phyloP scores from a whole-genome alignment of 2,797 vertebrate genomes.

The Xyrichtys novacula region DNA sequence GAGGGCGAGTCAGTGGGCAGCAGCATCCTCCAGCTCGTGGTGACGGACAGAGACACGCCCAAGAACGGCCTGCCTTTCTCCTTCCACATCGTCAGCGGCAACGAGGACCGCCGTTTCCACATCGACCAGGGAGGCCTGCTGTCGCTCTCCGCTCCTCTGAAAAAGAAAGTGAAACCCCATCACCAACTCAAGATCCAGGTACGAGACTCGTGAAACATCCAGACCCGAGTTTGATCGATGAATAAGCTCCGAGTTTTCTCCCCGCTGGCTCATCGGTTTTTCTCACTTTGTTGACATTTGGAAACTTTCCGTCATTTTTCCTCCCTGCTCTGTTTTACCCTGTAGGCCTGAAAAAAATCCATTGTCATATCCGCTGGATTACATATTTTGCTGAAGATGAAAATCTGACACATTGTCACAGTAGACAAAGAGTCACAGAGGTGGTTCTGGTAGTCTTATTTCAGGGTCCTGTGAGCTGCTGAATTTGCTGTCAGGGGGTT shows the following conservation, averaged over 20 bases:
- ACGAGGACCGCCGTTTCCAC: slow-evolving; percentile 89
- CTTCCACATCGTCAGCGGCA: slow-evolving; percentile 92
- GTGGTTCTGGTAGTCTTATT: neutral
- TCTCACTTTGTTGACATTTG: neutral
- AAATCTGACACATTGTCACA: slow-evolving; percentile 5
- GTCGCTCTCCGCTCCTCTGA: slow-evolving; percentile 87
- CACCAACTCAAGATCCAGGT: slow-evolving; percentile 96
- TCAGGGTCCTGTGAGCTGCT: neutral
- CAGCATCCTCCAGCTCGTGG: slow-evolving; percentile 91
- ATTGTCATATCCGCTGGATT: neutral
- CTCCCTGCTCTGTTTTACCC: neutral
- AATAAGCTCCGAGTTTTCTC: neutral
- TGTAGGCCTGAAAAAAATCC: neutral
- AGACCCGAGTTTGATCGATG: neutral
- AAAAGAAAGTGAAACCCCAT: slow-evolving; percentile 83
- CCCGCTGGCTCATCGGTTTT: neutral
- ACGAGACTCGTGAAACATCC: neutral
- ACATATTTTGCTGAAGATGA: slow-evolving; percentile 9
- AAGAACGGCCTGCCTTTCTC: slow-evolving; percentile 92
- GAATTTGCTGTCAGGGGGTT: slow-evolving; percentile 6
- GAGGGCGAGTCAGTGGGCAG: slow-evolving; percentile 90
- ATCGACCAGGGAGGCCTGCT: slow-evolving; percentile 92
- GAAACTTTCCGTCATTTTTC: neutral
- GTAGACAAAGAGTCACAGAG: neutral
- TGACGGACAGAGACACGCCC: slow-evolving; percentile 92